Evolutionary conservation across 2,113 vertebrate genomes (phyloP).

Genomic region (Etheostoma cragini): DNA sequence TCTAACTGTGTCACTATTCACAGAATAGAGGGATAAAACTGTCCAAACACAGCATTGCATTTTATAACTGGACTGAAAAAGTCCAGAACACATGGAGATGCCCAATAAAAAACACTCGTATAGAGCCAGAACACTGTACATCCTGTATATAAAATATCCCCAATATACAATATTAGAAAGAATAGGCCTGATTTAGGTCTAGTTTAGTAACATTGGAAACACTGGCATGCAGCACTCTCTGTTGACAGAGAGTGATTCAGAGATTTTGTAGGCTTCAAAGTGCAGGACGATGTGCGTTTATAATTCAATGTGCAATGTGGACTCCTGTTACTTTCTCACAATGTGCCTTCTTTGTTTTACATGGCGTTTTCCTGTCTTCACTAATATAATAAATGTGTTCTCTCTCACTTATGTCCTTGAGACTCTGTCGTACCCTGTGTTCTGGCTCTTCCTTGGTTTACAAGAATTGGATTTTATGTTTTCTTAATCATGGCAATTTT

Average conservation of each 20-base stretch:
- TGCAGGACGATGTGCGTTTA: constrained; percentile 63
- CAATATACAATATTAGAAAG: constrained; percentile 13
- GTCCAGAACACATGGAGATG: not conserved
- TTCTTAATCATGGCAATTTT: not conserved
- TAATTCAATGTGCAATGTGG: constrained; percentile 67
- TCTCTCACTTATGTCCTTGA: not conserved
- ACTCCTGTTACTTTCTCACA: not conserved
- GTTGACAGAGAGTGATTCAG: constrained; percentile 1
- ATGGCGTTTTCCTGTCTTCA: not conserved
- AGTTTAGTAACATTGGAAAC: not conserved
- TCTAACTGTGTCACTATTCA: constrained; percentile 59
- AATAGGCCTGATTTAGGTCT: constrained; percentile 12
- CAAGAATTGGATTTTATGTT: not conserved
- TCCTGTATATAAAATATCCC: constrained; percentile 19
- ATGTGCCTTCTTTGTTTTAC: not conserved
- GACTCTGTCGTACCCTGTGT: constrained; percentile 4
- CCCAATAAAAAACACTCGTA: not conserved
- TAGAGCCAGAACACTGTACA: constrained; percentile 19
- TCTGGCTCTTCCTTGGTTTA: not conserved
- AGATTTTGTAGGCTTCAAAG: constrained; percentile 59
- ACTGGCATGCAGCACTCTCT: constrained; percentile 2
- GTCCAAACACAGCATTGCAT: constrained; percentile 33
- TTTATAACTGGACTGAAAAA: constrained; percentile 38
- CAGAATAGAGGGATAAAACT: constrained; percentile 55
- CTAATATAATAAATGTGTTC: not conserved